Conservation (phyloP, 2,113 vertebrate genomes). For the Neotoma lepida region DNA sequence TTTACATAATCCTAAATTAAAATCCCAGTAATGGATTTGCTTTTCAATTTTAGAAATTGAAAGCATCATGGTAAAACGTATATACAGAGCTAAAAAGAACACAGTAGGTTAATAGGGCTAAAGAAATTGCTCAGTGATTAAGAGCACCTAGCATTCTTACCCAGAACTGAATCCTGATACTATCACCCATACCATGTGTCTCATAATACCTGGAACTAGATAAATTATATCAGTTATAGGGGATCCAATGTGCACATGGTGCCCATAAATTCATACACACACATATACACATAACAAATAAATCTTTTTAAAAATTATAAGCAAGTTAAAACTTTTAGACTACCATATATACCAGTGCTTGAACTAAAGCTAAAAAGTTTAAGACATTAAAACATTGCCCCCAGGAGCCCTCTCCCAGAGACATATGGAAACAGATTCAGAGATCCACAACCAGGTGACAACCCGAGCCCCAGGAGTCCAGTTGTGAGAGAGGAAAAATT, state of each 20-base stretch:
- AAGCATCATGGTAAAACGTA: neutral
- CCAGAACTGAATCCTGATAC: neutral
- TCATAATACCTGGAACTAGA: neutral
- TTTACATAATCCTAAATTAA: neutral
- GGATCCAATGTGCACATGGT: neutral
- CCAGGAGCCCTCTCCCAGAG: too few species aligned
- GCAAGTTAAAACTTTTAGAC: neutral
- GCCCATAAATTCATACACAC: neutral
- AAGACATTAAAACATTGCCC: neutral
- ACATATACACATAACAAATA: neutral
- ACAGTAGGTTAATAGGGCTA: neutral
- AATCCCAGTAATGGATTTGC: neutral
- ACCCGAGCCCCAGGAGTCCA: too few species aligned
- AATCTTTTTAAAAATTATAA: neutral
- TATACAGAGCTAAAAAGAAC: neutral
- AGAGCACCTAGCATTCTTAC: neutral
- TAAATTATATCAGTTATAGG: neutral
- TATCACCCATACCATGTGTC: neutral
- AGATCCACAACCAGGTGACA: too few species aligned
- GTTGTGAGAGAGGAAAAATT: too few species aligned
- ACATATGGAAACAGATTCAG: too few species aligned
- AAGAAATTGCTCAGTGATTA: neutral
- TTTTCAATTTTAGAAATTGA: neutral
- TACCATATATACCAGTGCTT: neutral
- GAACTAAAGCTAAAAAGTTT: neutral